Evolutionary conservation across 2,113 vertebrate species (phyloP).

Genomic region (Petroica traversi): DNA sequence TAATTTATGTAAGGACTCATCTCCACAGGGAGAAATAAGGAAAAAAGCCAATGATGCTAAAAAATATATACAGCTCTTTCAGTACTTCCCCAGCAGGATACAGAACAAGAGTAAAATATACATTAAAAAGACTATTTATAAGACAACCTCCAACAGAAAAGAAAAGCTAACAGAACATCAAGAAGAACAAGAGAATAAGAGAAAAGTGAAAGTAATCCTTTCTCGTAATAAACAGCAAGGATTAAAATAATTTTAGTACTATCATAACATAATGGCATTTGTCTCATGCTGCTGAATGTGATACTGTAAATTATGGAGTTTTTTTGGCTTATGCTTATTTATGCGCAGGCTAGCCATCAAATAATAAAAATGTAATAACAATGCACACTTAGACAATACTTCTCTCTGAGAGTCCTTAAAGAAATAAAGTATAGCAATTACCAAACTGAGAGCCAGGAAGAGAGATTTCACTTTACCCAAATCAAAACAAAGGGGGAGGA

Average conservation of each 20-base stretch:
- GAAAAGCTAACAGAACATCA: background rate
- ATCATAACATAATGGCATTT: background rate
- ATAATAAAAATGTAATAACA: background rate
- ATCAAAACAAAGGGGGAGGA: background rate
- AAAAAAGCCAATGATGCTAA: conserved; percentile 40
- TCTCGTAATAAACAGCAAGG: background rate
- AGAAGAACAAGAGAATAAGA: background rate
- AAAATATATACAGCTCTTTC: background rate
- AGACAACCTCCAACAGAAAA: background rate
- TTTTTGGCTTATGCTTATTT: background rate
- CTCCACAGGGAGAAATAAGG: conserved; percentile 14
- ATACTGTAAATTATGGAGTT: background rate
- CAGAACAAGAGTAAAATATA: conserved; percentile 17
- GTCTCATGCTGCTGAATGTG: background rate
- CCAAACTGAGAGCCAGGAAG: background rate
- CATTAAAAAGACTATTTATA: background rate
- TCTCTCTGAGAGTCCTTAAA: background rate
- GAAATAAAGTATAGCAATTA: background rate
- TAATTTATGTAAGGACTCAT: conserved; percentile 41
- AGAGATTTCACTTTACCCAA: background rate
- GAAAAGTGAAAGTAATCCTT: background rate
- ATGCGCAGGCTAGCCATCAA: background rate
- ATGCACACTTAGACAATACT: background rate
- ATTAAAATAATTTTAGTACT: background rate
- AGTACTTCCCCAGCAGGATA: conserved; percentile 10